Base-by-base conservation (phyloP, 2,113 vertebrate species). In the Podarcis cretensis region DNA sequence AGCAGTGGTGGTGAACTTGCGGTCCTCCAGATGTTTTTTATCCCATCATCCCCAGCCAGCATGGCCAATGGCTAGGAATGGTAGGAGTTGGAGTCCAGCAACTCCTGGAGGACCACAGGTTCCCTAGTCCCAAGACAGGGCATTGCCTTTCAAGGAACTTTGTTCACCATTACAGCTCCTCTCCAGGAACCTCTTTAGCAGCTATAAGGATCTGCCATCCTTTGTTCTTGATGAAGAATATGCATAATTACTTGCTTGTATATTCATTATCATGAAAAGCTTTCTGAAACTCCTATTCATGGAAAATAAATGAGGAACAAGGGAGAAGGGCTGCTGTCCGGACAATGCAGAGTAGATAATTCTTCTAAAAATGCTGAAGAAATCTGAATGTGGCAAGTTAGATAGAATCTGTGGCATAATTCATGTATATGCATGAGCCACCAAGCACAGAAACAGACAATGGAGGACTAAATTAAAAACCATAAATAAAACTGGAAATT, bases 401-500 rank as follows among this genome's bases (percentile, higher is more conserved):
- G 68, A 89, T 25, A 86, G 85, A 90, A 76, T 25, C 84, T 13
- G 66, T n/a, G 79, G 65, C 76, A 86, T 80, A 57, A 35, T 40
- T 87, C 40, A 12, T 81, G 40, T 86, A 40, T 43, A 90, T 76
- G 84, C 79, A 86, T 78, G 74, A 89, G 43, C 65, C n/a, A 66
- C 74, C n/a, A 80, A 78, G 23, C 65, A 78, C 63, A 78, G 69
- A 63, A 89, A 78, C 65, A 84, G 81, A 89, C n/a, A 84, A 35
- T 63, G 63, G 48, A n/a, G 43, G 65, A 40, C 73, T 48, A 87
- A 75, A 86, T 91, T 86, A 57, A 85, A 77, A 57, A 79, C 5
- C 63, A 69, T 81, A 81, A 91, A 86, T 32, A 18, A 92, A 76
- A 40, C 30, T 48, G 48, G 65, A 82, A 71, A 79, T 84, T 81